phyloP scores from a whole-genome alignment of 1,140 invertebrate genomes.

The Drosophila prosaltans region DNA sequence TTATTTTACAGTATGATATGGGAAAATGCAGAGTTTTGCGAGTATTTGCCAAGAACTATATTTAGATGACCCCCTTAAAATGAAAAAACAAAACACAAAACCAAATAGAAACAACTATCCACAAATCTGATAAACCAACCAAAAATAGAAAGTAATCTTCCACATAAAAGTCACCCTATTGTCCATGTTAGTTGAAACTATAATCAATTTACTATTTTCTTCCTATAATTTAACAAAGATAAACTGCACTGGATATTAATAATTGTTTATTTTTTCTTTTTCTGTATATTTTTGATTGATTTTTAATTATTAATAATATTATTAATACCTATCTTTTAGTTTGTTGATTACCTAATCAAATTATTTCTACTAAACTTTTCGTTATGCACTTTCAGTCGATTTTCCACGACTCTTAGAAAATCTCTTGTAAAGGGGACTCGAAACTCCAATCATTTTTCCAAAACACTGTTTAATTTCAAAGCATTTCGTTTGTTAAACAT shows the following conservation, averaged over 20 bases:
- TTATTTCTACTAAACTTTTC: neutral
- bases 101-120: constrained; percentile 27
- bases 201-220: neutral
- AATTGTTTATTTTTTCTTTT: neutral
- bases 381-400: neutral
- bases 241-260: constrained; percentile 1
- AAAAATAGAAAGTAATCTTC: constrained; percentile 3
- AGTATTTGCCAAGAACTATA: constrained; percentile 74
- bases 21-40: constrained; percentile 78
- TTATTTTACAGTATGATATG: constrained; percentile 80
- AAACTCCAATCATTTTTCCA: neutral
- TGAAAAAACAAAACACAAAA: constrained; percentile 61
- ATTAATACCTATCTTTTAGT: neutral
- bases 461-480: neutral
- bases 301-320: neutral
- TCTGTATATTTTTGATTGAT: neutral
- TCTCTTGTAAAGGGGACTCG: neutral
- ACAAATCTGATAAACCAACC: neutral
- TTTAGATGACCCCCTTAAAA: constrained; percentile 52
- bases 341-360: neutral
- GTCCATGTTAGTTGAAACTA: neutral
- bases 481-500: no score
- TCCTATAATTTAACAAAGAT: neutral
- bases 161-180: constrained; percentile 3
- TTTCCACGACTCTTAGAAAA: neutral